phyloP scores from a whole-genome alignment of 2,797 vertebrate genomes.

The Orientallactaga sibirica region DNA sequence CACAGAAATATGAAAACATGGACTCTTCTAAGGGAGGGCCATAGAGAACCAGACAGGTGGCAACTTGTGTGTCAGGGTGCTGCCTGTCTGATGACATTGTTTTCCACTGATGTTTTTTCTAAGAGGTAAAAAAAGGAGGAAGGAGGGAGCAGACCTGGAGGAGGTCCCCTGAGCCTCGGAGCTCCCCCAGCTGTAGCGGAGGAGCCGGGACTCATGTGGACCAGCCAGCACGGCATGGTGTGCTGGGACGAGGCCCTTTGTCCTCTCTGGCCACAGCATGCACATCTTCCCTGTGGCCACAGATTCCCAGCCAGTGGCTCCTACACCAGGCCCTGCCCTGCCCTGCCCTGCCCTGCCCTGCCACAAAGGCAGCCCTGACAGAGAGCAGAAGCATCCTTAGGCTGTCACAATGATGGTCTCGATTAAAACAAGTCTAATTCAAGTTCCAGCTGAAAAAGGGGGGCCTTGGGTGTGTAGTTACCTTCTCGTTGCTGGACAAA shows the following conservation, averaged over 20 bases:
- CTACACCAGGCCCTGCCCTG: too few species aligned
- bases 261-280: not conserved
- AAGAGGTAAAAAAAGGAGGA: not conserved
- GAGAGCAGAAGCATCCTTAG: not conserved
- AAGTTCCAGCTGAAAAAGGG: not conserved
- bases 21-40: not conserved
- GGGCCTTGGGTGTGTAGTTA: not conserved
- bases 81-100: too few species aligned
- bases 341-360: not conserved
- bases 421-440: not conserved
- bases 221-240: rapidly evolving
- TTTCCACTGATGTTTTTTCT: not conserved
- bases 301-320: not conserved
- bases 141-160: not conserved
- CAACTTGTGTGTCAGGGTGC: not conserved
- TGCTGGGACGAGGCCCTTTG: not conserved
- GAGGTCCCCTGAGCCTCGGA: not conserved
- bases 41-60: not conserved
- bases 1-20: not conserved
- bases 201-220: not conserved
- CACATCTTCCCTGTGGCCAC: rapidly evolving
- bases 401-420: not conserved
- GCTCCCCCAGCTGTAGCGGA: not conserved
- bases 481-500: too few species aligned
- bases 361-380: not conserved